Evolutionary conservation across 2,888 invertebrate genomes (phyloP), one percentile per base, ranked within the genome.

Genomic region (Pristionchus maxplancki): DNA sequence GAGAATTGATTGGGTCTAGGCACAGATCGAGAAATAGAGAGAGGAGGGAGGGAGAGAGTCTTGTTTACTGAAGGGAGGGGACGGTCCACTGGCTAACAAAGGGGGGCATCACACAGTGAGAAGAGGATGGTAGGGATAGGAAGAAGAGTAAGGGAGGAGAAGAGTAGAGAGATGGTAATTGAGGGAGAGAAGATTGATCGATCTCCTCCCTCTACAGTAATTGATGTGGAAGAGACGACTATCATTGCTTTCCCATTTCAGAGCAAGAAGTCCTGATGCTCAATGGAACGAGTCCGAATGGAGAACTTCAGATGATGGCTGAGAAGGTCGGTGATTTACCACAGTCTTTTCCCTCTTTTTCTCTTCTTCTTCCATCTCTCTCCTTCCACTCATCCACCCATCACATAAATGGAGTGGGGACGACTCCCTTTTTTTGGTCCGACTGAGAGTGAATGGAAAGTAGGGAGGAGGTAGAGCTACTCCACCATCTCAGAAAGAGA

Each of bases 81-180:
- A 85, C 85, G 85, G 85, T 85, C 85, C 82, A 83, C 82, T 83
- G 82, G 82, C 82, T 83, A 83, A 83, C 82, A 83, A 83, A 83
- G 82, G 82, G 78, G 53, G 31, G 82, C 82, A 83, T 83, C 82
- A 28, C 62, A 40, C 11, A 64, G 64, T 85, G 64, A 37, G 84
- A 64, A 64, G 64, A 85, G 82, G 28, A 64, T 40, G 20, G 86
- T 20, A 8, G 71, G 71, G 40, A 71, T n/a, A 20, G 85, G 31
- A 64, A 64, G 37, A 37, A 40, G 64, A 34, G 37, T 58, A 50
- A 84, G 84, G 58, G 62, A 62, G 53, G 84, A 62, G 64, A 48
- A 37, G 74, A 74, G 86, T 71, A 87, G 67, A 44, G 84, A 37
- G 40, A 85, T 64, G 85, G 64, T 40, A 62, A 85, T 50, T 67